Conservation (phyloP, 2,113 vertebrate species). For the Salvelinus namaycush region DNA sequence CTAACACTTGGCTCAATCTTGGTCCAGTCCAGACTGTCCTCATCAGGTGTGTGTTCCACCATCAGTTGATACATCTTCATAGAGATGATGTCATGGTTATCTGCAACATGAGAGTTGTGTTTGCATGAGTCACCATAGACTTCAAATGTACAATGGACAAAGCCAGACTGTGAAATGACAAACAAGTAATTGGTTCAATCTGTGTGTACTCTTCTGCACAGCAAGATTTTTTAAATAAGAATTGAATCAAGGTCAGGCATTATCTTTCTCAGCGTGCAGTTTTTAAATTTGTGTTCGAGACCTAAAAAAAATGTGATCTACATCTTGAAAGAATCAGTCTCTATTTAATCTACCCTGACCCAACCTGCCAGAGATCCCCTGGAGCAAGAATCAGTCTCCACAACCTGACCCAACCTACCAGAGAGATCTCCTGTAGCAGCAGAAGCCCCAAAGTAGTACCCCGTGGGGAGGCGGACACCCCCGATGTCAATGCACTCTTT, state of each 20-base stretch:
- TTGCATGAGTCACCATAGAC: background rate
- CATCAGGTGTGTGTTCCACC: conserved; percentile 91
- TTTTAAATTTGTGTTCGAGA: too few relatives aligned
- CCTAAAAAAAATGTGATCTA: background rate
- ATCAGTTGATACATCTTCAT: conserved; percentile 99
- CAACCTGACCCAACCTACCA: conserved; percentile 70
- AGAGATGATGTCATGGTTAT: conserved; percentile 97
- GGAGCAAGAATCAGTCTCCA: background rate
- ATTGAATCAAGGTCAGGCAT: too few relatives aligned
- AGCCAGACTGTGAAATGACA: too few relatives aligned
- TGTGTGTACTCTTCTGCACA: too few relatives aligned
- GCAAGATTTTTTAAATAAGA: background rate
- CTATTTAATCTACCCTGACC: too few relatives aligned
- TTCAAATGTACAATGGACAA: background rate
- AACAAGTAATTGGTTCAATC: too few relatives aligned
- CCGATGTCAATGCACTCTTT: conserved; percentile 95
- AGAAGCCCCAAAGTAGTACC: conserved; percentile 95
- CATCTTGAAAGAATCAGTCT: background rate
- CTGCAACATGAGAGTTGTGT: conserved; percentile 62
- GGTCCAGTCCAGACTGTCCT: conserved; percentile 93
- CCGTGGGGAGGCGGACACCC: conserved; percentile 92
- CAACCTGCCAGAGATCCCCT: conserved; percentile 51
- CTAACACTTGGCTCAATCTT: conserved; percentile 96
- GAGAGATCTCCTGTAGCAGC: conserved; percentile 96
- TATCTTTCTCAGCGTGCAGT: too few relatives aligned